Conservation (phyloP, 2,113 vertebrate genomes). For the Murina feae region DNA sequence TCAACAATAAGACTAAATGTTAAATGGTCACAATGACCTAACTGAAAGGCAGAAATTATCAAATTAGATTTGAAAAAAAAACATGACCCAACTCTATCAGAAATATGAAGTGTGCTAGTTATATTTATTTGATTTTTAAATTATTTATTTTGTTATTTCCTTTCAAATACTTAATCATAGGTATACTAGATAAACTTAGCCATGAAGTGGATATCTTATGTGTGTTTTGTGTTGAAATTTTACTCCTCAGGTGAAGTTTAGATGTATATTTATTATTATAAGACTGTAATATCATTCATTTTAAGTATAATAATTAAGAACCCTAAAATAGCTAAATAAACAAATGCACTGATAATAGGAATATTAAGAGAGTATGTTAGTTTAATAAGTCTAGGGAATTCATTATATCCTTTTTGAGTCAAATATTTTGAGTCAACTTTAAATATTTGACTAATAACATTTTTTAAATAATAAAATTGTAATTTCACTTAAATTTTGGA, state of each 20-base stretch:
- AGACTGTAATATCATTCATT: constrained; percentile 18
- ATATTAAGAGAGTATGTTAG: background rate
- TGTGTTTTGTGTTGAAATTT: constrained; percentile 8
- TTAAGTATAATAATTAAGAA: constrained; percentile 25
- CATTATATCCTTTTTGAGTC: background rate
- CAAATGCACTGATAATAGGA: background rate
- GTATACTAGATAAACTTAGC: background rate
- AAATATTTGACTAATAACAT: background rate
- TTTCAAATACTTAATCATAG: constrained; percentile 29
- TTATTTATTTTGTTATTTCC: constrained; percentile 5
- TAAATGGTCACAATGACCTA: background rate
- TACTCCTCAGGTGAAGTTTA: background rate
- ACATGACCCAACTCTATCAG: background rate
- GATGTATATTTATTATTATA: background rate
- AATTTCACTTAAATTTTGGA: constrained; percentile 29
- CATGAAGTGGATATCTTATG: constrained; percentile 6
- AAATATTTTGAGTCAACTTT: background rate
- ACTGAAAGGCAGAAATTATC: background rate
- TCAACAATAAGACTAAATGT: background rate
- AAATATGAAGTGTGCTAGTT: background rate
- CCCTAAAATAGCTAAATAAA: background rate
- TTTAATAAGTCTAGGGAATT: background rate
- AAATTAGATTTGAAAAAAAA: constrained; percentile 28
- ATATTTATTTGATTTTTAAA: background rate
- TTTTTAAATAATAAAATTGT: constrained; percentile 1